Base-by-base conservation (phyloP, 2,888 invertebrate genomes). In the Dicyrtomina minuta region DNA sequence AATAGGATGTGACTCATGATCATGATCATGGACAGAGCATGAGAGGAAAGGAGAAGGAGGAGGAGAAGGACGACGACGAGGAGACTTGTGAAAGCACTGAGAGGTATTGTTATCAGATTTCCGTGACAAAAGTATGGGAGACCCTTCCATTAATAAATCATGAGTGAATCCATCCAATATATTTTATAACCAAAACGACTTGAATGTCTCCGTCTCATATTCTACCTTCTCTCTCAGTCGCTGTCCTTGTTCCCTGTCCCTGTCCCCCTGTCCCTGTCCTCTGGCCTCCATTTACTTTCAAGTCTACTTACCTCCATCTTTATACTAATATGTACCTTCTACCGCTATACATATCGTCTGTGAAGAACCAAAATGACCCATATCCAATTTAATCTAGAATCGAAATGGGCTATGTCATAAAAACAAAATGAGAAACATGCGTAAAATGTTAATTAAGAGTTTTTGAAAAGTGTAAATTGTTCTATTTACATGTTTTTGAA, bases 61-160 rank as follows among this genome's bases (percentile, higher is more conserved):
- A 24, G 24, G 46, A 46, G 20, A 12, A 61, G 46, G 20, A 43
- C 39, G 20, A n/a, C n/a, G n/a, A n/a, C n/a, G 20, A 17, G 22
- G 51, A 46, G 46, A 4, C 46, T 51, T 51, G 8, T 22, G 20
- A 22, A 41, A n/a, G 17, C n/a, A 58, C 27, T 60, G 66, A 66
- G 70, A 74, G 74, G 72, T 72, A 75, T 77, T 76, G 74, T 76
- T 77, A 77, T 76, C 76, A 75, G 77, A 77, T 77, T 76, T 77
- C 72, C 74, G 72, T 74, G 76, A 72, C 72, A 74, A 74, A 72
- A 70, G 72, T 70, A 70, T 68, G 61, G 65, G 60, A 74, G 73
- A 53, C 73, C 75, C 75, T 73, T 73, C 72, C 74, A 75, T 76
- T 76, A 76, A 78, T 78, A 78, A 78, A 78, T 78, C 78, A 78